These are phyloP conservation scores for Phragmatobia fuliginosa DNA, from an alignment of 2,888 invertebrate genomes.

Conservation along the genomic window DNA sequence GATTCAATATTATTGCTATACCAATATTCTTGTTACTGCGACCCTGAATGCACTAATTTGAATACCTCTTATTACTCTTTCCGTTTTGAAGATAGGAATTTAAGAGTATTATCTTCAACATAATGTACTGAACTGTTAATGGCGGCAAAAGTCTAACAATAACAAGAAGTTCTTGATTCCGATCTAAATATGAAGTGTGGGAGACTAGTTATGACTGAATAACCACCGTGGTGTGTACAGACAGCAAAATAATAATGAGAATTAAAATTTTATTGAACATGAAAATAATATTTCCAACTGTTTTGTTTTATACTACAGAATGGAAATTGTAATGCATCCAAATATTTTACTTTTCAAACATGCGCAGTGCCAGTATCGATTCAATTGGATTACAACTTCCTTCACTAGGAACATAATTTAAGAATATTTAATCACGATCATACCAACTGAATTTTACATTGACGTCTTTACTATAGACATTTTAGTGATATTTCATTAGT, in stretches of 20 bases:
- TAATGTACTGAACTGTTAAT: slow-evolving; percentile 28
- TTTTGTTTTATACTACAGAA: no score
- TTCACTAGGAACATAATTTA: no score
- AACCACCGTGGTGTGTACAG: slow-evolving; percentile 25
- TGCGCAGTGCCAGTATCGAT: no score
- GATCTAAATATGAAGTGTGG: slow-evolving; percentile 47
- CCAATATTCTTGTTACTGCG: background rate
- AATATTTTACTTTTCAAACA: no score
- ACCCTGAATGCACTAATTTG: background rate
- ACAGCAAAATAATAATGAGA: no score
- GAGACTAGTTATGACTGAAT: slow-evolving; percentile 54
- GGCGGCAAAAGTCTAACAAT: slow-evolving; percentile 50
- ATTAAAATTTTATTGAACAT: no score
- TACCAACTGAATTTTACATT: background rate
- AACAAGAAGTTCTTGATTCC: slow-evolving; percentile 44
- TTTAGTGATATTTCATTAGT: background rate
- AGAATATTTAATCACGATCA: no score
- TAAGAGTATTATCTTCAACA: background rate
- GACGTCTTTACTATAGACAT: background rate
- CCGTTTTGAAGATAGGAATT: background rate
- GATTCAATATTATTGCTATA: no score
- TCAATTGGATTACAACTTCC: no score
- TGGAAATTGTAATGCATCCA: no score
- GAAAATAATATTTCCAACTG: no score
- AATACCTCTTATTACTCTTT: background rate